Percentiles rank a stretch among this genome's conserved stretches.
Evolutionary conservation across 2,797 vertebrate species (phyloP).

Genomic region (Chelidonichthys spinosus): DNA sequence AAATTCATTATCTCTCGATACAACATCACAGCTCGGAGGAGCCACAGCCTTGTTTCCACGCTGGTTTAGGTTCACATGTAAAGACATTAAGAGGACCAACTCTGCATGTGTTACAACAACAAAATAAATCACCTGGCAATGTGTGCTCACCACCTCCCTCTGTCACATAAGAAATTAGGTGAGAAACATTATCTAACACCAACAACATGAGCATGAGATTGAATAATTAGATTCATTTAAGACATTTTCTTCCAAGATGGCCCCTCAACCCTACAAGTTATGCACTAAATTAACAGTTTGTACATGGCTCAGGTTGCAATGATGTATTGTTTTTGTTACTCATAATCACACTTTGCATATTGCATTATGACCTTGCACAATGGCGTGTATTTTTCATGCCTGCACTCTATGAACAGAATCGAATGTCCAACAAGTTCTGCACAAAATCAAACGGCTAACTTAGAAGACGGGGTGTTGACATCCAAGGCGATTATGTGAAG

Average conservation of each 20-base stretch:
- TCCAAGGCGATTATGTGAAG: conserved; percentile 22
- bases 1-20: neutral
- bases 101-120: conserved; percentile 15
- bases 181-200: conserved; percentile 10
- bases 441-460: conserved; percentile 18
- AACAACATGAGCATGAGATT: neutral
- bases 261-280: neutral
- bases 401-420: neutral
- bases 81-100: conserved; percentile 35
- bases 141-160: conserved; percentile 17
- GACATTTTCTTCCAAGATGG: neutral
- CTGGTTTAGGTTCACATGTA: conserved; percentile 16
- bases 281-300: conserved; percentile 16
- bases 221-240: neutral
- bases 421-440: conserved; percentile 11
- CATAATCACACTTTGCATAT: neutral
- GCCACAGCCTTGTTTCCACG: conserved; percentile 19
- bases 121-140: conserved; percentile 46
- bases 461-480: conserved; percentile 10
- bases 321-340: conserved; percentile 10
- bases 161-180: conserved; percentile 8
- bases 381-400: neutral
- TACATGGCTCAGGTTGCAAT: neutral
- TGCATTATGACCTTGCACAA: neutral
- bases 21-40: conserved; percentile 17